A percentile compares a stretch with the other conserved stretches of the same genome.
Conservation (phyloP, 35 echinoderm and acorn worm species). For the Holothuria glaberrima region DNA sequence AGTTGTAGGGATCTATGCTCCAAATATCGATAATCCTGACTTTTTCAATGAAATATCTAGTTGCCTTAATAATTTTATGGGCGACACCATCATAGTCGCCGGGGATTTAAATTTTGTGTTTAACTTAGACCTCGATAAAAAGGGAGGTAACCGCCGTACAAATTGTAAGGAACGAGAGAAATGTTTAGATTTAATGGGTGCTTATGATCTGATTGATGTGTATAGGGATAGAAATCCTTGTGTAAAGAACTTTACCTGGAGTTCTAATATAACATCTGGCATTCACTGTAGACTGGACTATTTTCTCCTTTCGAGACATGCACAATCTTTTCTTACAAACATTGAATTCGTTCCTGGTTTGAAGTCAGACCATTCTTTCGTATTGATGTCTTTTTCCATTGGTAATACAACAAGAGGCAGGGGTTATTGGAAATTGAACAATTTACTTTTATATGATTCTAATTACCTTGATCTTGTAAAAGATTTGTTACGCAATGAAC, state of each 20-base stretch:
- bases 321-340: not conserved
- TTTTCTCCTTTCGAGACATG: constrained; percentile 14
- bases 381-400: not conserved
- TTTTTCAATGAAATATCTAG: not conserved
- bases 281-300: constrained; percentile 22
- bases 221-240: constrained; percentile 11
- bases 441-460: constrained; percentile 1
- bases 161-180: constrained; percentile 10
- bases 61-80: not conserved
- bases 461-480: too few relatives aligned
- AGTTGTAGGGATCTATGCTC: not conserved
- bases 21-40: not conserved
- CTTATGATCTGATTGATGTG: not conserved
- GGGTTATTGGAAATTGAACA: constrained; percentile 12
- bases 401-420: not conserved
- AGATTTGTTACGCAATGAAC: too few relatives aligned
- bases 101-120: constrained; percentile 31
- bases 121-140: constrained; percentile 11
- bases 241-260: constrained; percentile 10
- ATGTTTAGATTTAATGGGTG: not conserved
- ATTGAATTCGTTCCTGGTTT: not conserved
- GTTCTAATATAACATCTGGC: not conserved
- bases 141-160: not conserved
- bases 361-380: constrained; percentile 7
- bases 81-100: constrained; percentile 7